Evolutionary conservation across 2,888 invertebrate species (phyloP), one percentile per base, ranked within the genome.

Genomic region (Smittia aterrima): DNA sequence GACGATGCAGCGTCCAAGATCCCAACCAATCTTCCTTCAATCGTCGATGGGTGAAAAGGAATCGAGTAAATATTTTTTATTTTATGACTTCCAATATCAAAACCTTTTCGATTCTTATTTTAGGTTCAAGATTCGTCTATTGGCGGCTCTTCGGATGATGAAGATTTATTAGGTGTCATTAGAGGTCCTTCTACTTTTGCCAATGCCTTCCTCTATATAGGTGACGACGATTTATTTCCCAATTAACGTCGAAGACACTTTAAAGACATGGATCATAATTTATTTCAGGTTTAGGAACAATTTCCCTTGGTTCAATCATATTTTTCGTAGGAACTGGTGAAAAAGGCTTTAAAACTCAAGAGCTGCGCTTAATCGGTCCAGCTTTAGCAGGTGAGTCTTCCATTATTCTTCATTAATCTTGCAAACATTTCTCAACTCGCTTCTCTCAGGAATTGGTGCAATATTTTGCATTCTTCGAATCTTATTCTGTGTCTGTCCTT

Each of bases 301-400:
- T 93, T 76, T 92, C 93, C 24, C 85, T 94, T 78, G 95, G 94
- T 75, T 88, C 93, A 79, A 91, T 94, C 79, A 92, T 94, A 79
- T 92, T 92, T 81, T 93, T 94, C 85, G 93, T 94, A 77, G 94
- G 93, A 78, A 92, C 93, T 77, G 94, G 94, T 79, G 94, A 94
- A 85, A 93, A 93, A 84, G 89, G 89, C 84, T 93, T 91, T 88
- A 92, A 89, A 84, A 93, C 94, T 77, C 88, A 92, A 77, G 93
- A 93, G 81, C 85, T 95, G 78, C 88, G 93, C 79, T 87, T 94
- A 80, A 92, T 94, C 83, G 95, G 95, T 76, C 94, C 94, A 76
- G 90, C 92, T 76, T 87, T 92, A 79, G 88, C 91, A 81, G 84
- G 87, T 81, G 78, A 66, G n/a, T 66, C n/a, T 64, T 20, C n/a